Evolutionary conservation across 2,888 invertebrate species (phyloP), one percentile per base, ranked within the genome.

Genomic region (Pherbina coryleti): DNA sequence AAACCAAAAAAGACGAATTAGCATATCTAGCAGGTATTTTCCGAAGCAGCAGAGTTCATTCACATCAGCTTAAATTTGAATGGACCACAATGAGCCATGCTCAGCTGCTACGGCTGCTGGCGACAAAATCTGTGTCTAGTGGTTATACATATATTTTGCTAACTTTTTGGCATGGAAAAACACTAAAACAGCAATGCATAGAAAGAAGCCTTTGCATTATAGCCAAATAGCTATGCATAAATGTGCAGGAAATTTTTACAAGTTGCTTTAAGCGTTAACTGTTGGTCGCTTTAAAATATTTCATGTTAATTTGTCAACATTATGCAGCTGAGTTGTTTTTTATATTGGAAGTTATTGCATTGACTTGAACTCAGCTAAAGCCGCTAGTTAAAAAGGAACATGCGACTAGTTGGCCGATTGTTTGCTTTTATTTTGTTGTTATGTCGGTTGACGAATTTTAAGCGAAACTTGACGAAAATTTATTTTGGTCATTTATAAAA

Each of bases 21-120:
- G 11, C 44, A 44, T 44, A 44, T 7, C 44, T 44, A 44, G 44
- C 44, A 44, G 44, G 11, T 44, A 44, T 44, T 14, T 44, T 44
- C 2, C 14, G 44, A 11, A 3, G 3, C 11, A 44, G 44, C 14
- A 44, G 44, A 44, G 44, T 44, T 44, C 44, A 44, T 44, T 44
- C 44, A 44, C 44, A 44, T 44, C 44, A 7, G 44, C 44, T 44
- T 1, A 60, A 72, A 37, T 14, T 57, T 71, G 71, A 34, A 37
- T 71, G 55, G 37, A 37, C 57, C 71, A 57, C 71, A 34, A 57
- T 31, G 8, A 28, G 51, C n/a, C n/a, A 19, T 14, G 57, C 72
- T 37, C 55, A 71, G 14, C n/a, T 11, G 44, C 37, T 9, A 44
- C n/a, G 7, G 19, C 44, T 44, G 44, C 44, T 44, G 34, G 28